Conservation (phyloP, 2,888 invertebrate genomes). For the Bellardia bayeri region DNA sequence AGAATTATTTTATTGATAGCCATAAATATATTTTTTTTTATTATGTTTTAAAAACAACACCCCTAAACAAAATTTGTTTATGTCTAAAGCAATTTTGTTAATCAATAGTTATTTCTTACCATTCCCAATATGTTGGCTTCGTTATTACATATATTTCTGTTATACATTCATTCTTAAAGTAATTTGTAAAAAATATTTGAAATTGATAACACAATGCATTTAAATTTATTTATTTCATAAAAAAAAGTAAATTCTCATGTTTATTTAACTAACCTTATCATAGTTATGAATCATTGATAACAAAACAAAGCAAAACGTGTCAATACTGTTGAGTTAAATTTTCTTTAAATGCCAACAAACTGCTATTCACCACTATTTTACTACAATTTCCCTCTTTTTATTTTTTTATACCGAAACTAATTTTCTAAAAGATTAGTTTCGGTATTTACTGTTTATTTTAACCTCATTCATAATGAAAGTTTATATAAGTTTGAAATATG, state of each 20-base stretch:
- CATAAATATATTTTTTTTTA: too few relatives aligned
- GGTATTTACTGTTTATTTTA: constrained; percentile 42
- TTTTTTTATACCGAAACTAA: background rate
- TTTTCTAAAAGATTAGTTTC: background rate
- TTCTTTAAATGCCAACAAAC: background rate
- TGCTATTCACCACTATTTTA: background rate
- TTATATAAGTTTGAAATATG: constrained; percentile 31
- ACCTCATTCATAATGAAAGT: constrained; percentile 62
- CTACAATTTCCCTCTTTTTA: background rate
- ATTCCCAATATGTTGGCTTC: background rate
- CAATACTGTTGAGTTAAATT: background rate
- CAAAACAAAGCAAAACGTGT: background rate
- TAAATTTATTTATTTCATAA: background rate
- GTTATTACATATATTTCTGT: background rate
- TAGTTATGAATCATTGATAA: constrained; percentile 30
- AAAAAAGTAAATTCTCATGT: background rate
- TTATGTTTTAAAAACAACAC: too few relatives aligned
- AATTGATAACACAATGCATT: constrained; percentile 3
- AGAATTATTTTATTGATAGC: too few relatives aligned
- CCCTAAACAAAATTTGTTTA: too few relatives aligned
- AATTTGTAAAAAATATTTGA: background rate
- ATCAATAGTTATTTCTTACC: too few relatives aligned
- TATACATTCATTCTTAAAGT: background rate
- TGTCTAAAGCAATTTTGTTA: too few relatives aligned
- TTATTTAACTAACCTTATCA: constrained; percentile 42